Percentiles rank a stretch among this genome's conserved stretches.
Evolutionary conservation across 2,113 vertebrate species (phyloP).

Genomic region (Hippocampus mohnikei): DNA sequence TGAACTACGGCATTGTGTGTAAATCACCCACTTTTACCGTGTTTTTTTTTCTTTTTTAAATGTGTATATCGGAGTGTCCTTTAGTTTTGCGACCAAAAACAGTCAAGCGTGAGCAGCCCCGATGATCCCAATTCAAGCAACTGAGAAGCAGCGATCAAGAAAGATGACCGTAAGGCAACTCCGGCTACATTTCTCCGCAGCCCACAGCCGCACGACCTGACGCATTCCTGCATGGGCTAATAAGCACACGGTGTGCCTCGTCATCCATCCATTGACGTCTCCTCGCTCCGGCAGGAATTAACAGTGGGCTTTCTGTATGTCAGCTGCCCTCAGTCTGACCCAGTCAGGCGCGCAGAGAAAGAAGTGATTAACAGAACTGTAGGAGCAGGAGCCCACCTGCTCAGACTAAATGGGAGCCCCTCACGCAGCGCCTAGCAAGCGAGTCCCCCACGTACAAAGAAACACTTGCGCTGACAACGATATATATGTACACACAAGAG

Average conservation of each 20-base stretch:
- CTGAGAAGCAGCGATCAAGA: not conserved
- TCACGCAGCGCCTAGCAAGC: conserved; percentile 48
- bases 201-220: conserved; percentile 8
- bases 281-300: conserved; percentile 40
- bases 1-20: too few species aligned
- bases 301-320: conserved; percentile 67
- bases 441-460: conserved; percentile 42
- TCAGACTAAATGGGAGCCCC: conserved; percentile 65
- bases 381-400: conserved; percentile 68
- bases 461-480: conserved; percentile 60
- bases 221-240: conserved; percentile 9
- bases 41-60: too few species aligned
- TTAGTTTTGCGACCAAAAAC: not conserved
- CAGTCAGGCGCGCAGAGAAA: conserved; percentile 66
- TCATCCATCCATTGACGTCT: conserved; percentile 29
- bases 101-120: not conserved
- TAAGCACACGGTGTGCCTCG: conserved; percentile 29
- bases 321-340: conserved; percentile 67
- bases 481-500: conserved; percentile 45
- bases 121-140: not conserved
- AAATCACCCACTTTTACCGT: too few species aligned
- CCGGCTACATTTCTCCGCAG: not conserved
- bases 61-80: not conserved
- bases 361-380: conserved; percentile 66
- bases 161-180: not conserved